These are phyloP conservation scores for Pentalonia nigronervosa DNA, from an alignment of 1,140 invertebrate species.

Conservation along the genomic window DNA sequence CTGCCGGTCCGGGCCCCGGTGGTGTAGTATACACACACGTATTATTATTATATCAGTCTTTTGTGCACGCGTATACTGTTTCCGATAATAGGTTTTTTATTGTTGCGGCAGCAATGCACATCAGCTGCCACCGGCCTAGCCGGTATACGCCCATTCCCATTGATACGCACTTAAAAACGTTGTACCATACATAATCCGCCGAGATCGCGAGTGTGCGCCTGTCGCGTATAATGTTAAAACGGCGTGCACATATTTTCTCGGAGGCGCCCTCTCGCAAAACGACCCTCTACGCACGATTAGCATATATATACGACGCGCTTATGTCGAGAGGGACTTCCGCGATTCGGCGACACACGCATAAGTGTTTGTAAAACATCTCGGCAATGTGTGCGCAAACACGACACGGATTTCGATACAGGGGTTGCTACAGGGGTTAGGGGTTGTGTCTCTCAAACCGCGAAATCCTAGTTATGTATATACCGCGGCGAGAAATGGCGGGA, in stretches of 20 bases:
- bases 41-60: background rate
- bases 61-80: conserved; percentile 13
- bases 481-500: background rate
- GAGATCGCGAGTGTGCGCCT: background rate
- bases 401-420: background rate
- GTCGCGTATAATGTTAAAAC: background rate
- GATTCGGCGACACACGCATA: background rate
- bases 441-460: background rate
- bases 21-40: background rate
- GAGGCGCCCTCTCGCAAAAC: conserved; percentile 22
- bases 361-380: conserved; percentile 1
- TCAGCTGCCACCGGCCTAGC: conserved; percentile 30
- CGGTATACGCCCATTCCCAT: conserved; percentile 52
- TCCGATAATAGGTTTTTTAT: conserved; percentile 58
- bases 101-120: conserved; percentile 27
- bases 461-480: background rate
- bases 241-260: conserved; percentile 7
- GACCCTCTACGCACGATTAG: background rate
- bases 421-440: background rate
- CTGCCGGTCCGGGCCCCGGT: background rate
- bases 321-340: background rate
- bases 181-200: conserved; percentile 48
- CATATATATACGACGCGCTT: background rate
- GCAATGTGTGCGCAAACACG: background rate
- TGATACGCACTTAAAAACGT: conserved; percentile 56